Conservation (phyloP, 2,888 invertebrate genomes). For the Dendrolimus pini region DNA sequence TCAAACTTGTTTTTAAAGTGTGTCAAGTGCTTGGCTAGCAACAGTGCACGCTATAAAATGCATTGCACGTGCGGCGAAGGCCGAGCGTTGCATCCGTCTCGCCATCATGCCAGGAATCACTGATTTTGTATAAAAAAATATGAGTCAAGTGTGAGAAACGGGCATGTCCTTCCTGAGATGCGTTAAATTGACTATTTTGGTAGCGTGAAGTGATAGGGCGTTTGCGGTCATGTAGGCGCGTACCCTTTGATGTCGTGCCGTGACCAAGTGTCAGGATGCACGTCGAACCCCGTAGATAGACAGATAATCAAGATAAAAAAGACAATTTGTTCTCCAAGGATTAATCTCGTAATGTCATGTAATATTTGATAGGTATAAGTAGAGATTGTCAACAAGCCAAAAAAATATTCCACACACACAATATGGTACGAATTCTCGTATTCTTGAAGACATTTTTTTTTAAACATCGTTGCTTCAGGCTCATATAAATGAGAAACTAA, state of each 20-base stretch:
- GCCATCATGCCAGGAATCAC: slow-evolving; percentile 25
- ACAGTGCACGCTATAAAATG: slow-evolving; percentile 35
- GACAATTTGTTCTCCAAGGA: too few relatives aligned
- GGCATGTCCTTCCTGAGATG: slow-evolving; percentile 28
- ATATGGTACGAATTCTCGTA: background rate
- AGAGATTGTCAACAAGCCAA: too few relatives aligned
- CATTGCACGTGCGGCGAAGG: slow-evolving; percentile 55
- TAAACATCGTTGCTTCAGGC: background rate
- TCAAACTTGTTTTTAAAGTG: slow-evolving; percentile 7
- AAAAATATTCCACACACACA: too few relatives aligned
- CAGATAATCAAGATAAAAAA: background rate
- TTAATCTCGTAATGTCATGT: too few relatives aligned
- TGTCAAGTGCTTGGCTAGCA: slow-evolving; percentile 17
- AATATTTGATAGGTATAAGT: too few relatives aligned
- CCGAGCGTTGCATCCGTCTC: slow-evolving; percentile 44
- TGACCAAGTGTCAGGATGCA: background rate
- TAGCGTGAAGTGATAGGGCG: background rate
- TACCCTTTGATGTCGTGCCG: background rate
- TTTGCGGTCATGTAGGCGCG: background rate
- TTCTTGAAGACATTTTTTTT: background rate
- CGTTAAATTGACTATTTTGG: slow-evolving; percentile 49
- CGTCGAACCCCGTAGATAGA: background rate
- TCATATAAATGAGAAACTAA: background rate
- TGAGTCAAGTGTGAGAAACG: slow-evolving; percentile 10
- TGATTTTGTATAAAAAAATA: slow-evolving; percentile 5